Percentiles rank a stretch among this genome's conserved stretches.
These are phyloP conservation scores for Isichthys henryi DNA, from an alignment of 2,113 vertebrate species.

Conservation along the genomic window DNA sequence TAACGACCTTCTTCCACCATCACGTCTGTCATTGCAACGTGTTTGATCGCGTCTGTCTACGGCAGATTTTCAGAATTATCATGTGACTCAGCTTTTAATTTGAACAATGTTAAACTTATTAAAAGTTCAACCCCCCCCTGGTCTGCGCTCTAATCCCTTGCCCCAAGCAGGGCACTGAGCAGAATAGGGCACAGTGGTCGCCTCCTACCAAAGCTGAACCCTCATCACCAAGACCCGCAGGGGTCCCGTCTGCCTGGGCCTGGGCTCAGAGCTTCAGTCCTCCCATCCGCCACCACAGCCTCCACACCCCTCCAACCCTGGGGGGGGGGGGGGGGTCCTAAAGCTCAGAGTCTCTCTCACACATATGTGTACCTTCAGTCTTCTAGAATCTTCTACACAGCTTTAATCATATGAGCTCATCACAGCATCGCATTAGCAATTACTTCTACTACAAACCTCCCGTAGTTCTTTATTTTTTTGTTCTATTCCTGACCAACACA, in stretches of 20 bases:
- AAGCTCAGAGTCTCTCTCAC: slow-evolving; percentile 12
- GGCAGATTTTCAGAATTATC: slow-evolving; percentile 32
- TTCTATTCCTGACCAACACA: not conserved
- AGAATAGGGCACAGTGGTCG: slow-evolving; percentile 47
- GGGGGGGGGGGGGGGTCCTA: slow-evolving; percentile 24
- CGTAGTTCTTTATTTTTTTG: not conserved
- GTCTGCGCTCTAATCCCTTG: slow-evolving; percentile 43
- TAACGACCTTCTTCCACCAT: not conserved
- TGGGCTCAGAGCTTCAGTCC: slow-evolving; percentile 24
- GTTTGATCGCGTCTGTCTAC: not conserved
- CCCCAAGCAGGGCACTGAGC: slow-evolving; percentile 38
- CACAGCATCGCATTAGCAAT: not conserved
- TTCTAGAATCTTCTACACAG: not conserved
- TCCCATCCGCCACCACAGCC: slow-evolving; percentile 18
- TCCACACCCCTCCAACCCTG: no score
- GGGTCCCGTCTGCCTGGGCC: slow-evolving; percentile 34
- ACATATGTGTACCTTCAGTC: not conserved
- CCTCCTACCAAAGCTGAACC: slow-evolving; percentile 28
- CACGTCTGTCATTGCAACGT: not conserved
- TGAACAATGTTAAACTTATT: slow-evolving; percentile 44
- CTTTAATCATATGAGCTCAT: not conserved
- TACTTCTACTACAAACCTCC: not conserved
- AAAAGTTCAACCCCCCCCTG: slow-evolving; percentile 23
- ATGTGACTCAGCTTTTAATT: slow-evolving; percentile 43
- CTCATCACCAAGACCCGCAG: slow-evolving; percentile 38